These are phyloP conservation scores for Drosophila vallismaia DNA, from an alignment of 2,888 invertebrate species.

Conservation along the genomic window DNA sequence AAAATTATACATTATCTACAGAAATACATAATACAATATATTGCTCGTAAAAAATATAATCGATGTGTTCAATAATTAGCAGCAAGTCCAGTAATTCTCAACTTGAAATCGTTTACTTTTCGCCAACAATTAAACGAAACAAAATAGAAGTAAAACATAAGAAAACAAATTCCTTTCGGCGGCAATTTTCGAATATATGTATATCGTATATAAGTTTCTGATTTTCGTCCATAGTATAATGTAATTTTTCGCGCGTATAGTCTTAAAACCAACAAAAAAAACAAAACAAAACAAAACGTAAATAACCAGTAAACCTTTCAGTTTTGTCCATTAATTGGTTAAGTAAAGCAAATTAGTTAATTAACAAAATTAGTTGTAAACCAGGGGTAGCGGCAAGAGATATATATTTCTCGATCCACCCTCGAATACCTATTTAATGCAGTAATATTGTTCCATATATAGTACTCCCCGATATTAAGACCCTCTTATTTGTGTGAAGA, in stretches of 20 bases:
- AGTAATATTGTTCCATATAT: constrained; percentile 28
- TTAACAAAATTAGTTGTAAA: constrained; percentile 52
- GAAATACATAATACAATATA: neutral
- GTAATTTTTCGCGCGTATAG: constrained; percentile 48
- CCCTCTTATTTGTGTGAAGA: constrained; percentile 11
- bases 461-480: too few species aligned
- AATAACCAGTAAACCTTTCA: constrained; percentile 17
- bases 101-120: constrained; percentile 9
- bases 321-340: constrained; percentile 61
- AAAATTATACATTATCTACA: constrained; percentile 3
- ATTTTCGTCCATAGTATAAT: constrained; percentile 75
- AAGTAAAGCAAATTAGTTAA: constrained; percentile 71
- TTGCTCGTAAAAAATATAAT: constrained; percentile 20
- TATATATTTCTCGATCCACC: neutral
- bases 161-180: constrained; percentile 12
- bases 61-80: constrained; percentile 33
- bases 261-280: constrained; percentile 25
- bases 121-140: constrained; percentile 15
- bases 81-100: constrained; percentile 18
- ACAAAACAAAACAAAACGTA: neutral
- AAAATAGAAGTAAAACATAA: constrained; percentile 3
- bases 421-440: constrained; percentile 22
- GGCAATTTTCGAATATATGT: constrained; percentile 32
- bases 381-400: neutral
- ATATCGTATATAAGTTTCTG: constrained; percentile 51